phyloP scores from a whole-genome alignment of 2,888 invertebrate species.

The Eupithecia insigniata region DNA sequence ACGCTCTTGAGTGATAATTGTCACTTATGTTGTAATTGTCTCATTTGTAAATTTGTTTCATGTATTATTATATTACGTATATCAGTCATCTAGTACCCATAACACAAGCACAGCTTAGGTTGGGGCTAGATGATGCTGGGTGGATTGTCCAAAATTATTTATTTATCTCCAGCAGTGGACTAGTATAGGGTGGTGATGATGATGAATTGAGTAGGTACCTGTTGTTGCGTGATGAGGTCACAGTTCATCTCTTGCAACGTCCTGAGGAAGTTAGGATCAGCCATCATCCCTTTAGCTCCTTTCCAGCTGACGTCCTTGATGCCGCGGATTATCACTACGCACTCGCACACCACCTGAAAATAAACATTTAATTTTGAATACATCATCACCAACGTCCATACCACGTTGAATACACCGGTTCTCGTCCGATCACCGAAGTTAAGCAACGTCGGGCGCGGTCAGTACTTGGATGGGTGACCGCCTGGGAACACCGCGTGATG shows the following conservation, averaged over 20 bases:
- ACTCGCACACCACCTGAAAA: slow-evolving; percentile 90
- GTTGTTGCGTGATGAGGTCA: slow-evolving; percentile 88
- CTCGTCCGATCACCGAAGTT: slow-evolving; percentile 80
- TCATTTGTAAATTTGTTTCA: too few species aligned
- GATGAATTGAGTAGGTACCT: slow-evolving; percentile 73
- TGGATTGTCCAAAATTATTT: too few species aligned
- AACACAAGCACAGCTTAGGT: too few species aligned
- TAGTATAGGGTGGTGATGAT: neutral
- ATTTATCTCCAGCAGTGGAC: too few species aligned
- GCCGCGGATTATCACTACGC: slow-evolving; percentile 93
- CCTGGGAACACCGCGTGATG: slow-evolving; percentile 65
- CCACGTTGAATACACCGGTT: slow-evolving; percentile 57
- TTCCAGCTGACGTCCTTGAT: slow-evolving; percentile 95
- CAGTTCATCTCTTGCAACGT: slow-evolving; percentile 94
- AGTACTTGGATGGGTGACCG: slow-evolving; percentile 72
- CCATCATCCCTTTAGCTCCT: slow-evolving; percentile 95
- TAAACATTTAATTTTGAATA: neutral
- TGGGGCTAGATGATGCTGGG: too few species aligned
- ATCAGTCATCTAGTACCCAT: too few species aligned
- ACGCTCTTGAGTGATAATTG: too few species aligned
- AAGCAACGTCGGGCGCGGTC: slow-evolving; percentile 77
- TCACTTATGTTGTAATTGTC: too few species aligned
- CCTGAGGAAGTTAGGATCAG: slow-evolving; percentile 92
- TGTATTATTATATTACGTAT: too few species aligned
- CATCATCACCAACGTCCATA: slow-evolving; percentile 38